Base-by-base conservation (phyloP, 2,888 invertebrate species). In the Cryptus armator region DNA sequence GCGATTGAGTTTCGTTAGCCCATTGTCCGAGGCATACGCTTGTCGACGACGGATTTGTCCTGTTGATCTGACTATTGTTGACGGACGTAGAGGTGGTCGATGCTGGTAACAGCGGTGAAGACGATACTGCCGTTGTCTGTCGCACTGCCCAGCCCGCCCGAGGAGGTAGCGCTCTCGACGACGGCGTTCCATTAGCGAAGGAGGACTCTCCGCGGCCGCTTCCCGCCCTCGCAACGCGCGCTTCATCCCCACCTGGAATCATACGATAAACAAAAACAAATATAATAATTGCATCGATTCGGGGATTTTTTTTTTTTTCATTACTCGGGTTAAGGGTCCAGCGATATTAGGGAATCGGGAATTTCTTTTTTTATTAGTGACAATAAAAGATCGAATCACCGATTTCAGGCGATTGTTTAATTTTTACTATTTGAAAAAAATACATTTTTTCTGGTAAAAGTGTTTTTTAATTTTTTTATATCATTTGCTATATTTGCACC, bases 201-300 rank as follows among this genome's bases (percentile, higher is more conserved):
- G 90, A 91, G 88, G 90, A 90, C 91, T 91, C 93, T 92, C 93
- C 93, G 91, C 93, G 93, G 91, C 93, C 92, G 93, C 93, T 93
- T 93, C 92, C 93, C 92, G 92, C 91, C 92, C 93, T 93, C 92
- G 93, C 92, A 91, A 92, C 91, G 90, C 93, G 92, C 92, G 92
- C 93, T 94, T 94, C 93, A 94, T 93, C 93, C 93, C 93, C 93
- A 93, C 93, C 93, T 93, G 90, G 19, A 91, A 92, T 48, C 32
- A 83, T 24, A 24, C 9, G 62, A 75, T 6, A 5, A 48, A 51
- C 24, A 80, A 62, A 53, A 19, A 24, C 43, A 75, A 19, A 37
- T 24, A 64, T n/a, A 10, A 29, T 7, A 10, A 37, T 24, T 43
- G 19, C 37, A 75, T 59, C 48, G n/a, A 24, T 14, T 64, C 46